These are phyloP conservation scores for Umimayanthus chanpuru DNA, from an alignment of 92 coral and sea anemone species.

Conservation along the genomic window DNA sequence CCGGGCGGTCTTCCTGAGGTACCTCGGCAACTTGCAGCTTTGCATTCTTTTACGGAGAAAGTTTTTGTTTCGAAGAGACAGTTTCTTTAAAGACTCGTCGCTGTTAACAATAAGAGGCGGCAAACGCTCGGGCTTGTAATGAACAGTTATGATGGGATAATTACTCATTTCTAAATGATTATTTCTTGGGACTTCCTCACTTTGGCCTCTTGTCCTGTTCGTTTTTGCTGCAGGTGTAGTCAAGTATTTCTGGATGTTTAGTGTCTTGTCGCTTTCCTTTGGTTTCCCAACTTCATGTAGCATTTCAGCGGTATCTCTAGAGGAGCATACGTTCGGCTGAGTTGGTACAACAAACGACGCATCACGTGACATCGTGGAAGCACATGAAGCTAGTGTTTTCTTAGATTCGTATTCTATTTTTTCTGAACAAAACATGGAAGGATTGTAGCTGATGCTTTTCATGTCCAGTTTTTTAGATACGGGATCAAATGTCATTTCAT, in stretches of 20 bases:
- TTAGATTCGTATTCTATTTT: not conserved
- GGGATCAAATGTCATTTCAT: not conserved
- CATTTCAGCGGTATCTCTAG: not conserved
- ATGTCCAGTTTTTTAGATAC: not conserved
- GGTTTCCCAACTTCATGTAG: not conserved
- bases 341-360: not conserved
- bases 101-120: conserved; percentile 3
- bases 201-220: not conserved
- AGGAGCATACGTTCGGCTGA: not conserved
- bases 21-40: conserved; percentile 5
- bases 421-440: not conserved
- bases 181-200: not conserved
- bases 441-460: not conserved
- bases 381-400: not conserved
- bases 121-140: conserved; percentile 1
- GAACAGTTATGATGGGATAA: not conserved
- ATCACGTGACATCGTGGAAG: not conserved
- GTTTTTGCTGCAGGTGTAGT: not conserved
- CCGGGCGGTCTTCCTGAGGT: not conserved
- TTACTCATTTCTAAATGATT: not conserved
- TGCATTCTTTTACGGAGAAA: not conserved
- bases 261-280: not conserved
- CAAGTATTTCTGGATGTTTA: not conserved
- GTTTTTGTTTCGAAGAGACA: not conserved
- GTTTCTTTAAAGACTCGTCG: not conserved